Percentiles rank a stretch among this genome's conserved stretches.
Conservation (phyloP, 2,888 invertebrate genomes). For the Agriopis leucophaearia region DNA sequence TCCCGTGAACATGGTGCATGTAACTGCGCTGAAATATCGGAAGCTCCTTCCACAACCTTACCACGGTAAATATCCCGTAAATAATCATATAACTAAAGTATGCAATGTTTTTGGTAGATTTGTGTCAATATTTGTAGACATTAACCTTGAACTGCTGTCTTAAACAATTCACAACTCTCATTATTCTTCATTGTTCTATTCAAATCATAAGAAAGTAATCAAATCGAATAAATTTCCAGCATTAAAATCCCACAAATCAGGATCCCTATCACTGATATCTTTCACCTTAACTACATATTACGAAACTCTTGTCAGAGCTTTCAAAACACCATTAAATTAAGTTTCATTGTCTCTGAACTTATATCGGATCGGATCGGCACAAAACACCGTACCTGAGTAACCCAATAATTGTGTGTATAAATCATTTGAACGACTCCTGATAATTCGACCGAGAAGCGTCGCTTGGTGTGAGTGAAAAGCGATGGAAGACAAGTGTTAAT, state of each 20-base stretch:
- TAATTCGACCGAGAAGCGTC: conserved; percentile 80
- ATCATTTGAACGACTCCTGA: conserved; percentile 86
- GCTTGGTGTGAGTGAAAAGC: conserved; percentile 53
- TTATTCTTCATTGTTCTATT: background rate
- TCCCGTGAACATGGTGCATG: no score
- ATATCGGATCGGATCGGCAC: conserved; percentile 82
- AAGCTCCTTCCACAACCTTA: no score
- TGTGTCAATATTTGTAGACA: no score
- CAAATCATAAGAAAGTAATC: background rate
- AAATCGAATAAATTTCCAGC: conserved; percentile 38
- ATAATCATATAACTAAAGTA: no score
- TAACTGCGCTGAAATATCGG: no score
- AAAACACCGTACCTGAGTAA: conserved; percentile 84
- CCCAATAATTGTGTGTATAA: conserved; percentile 87
- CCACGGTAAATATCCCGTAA: no score
- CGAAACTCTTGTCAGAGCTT: conserved; percentile 48
- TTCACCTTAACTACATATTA: conserved; percentile 38
- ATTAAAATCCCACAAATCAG: conserved; percentile 47
- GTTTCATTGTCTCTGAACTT: conserved; percentile 81
- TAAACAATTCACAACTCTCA: no score
- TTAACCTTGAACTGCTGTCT: no score
- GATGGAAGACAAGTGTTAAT: conserved; percentile 19
- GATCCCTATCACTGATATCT: conserved; percentile 35
- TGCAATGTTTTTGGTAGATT: no score
- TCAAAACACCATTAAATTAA: conserved; percentile 79